phyloP scores from a whole-genome alignment of 2,888 invertebrate genomes.

The Lithophane socia region DNA sequence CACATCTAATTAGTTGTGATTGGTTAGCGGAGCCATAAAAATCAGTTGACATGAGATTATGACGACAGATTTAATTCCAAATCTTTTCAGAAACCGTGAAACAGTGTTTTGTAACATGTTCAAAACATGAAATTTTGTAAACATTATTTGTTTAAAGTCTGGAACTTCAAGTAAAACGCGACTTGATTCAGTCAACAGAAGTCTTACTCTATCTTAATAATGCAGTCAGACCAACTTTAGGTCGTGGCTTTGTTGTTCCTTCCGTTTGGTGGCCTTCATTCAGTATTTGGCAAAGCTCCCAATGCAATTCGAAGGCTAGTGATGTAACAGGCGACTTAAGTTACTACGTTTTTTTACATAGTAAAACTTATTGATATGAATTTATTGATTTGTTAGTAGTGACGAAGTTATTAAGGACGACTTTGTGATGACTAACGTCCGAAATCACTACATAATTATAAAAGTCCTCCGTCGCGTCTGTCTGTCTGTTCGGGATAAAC shows the following conservation, averaged over 20 bases:
- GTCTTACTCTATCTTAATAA: background rate
- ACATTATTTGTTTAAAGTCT: background rate
- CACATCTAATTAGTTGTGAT: background rate
- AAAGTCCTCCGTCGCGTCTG: no score
- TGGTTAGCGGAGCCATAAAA: background rate
- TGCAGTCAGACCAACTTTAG: conserved; percentile 22
- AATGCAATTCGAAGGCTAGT: conserved; percentile 23
- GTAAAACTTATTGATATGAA: conserved; percentile 13
- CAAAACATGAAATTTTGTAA: background rate
- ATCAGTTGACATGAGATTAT: background rate
- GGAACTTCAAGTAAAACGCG: background rate
- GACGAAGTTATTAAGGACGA: background rate
- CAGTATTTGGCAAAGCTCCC: conserved; percentile 40
- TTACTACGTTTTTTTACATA: conserved; percentile 11
- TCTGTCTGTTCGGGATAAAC: no score
- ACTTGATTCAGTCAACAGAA: background rate
- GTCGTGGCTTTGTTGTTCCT: conserved; percentile 23
- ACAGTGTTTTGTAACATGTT: no score
- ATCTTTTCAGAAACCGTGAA: background rate
- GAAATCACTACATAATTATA: background rate
- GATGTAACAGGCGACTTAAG: conserved; percentile 27
- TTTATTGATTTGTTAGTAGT: background rate
- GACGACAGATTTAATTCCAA: background rate
- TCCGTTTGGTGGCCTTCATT: conserved; percentile 34
- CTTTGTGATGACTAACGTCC: background rate